Base-by-base conservation (phyloP, 2,888 invertebrate genomes). In the Mesopsocus fuscifrons region DNA sequence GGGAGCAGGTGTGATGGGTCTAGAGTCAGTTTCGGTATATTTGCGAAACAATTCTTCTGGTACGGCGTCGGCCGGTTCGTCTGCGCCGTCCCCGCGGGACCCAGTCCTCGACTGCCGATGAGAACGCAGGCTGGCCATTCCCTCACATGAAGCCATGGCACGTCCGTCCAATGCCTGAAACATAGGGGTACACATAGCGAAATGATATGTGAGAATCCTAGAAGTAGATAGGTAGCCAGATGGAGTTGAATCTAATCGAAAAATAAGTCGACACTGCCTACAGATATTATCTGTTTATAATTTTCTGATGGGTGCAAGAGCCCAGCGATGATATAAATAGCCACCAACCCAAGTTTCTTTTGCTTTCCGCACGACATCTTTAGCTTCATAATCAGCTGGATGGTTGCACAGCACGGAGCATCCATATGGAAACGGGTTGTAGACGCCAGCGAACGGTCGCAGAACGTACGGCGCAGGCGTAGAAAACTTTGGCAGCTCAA, bases 341-440 rank as follows among this genome's bases (percentile, higher is more conserved):
- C 45, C 48, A 46, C 54, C 59, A 63, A 74, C 79, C 75, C 77
- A 72, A 44, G 71, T 67, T 45, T 77, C 75, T 57, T 80, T 83
- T 2, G 76, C 74, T 45, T 73, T 68, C 55, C 71, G 74, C 2
- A 84, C 72, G 41, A 75, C 69, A 53, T 79, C 73, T 56, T 73
- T 78, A 0, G 77, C 74, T 40, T 75, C 77, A 16, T 64, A 68
- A 45, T 82, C 80, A 1, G 81, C 77, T 1, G 85, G 85, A 59
- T 87, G 85, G 58, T 85, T 85, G 62, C 85, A 85, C 6, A 85
- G 65, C 5, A 85, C 74, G 0, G 85, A 85, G 56, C 85, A 87
- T 4, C 75, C 74, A 47, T 74, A 71, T 1, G 81, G 71, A 59
- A 78, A 85, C 1, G 85, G 85, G 60, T 85, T 85, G 61, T 75